A percentile compares a stretch with the other conserved stretches of the same genome.
Conservation (phyloP, 2,888 invertebrate species). For the Pollenia angustigena region DNA sequence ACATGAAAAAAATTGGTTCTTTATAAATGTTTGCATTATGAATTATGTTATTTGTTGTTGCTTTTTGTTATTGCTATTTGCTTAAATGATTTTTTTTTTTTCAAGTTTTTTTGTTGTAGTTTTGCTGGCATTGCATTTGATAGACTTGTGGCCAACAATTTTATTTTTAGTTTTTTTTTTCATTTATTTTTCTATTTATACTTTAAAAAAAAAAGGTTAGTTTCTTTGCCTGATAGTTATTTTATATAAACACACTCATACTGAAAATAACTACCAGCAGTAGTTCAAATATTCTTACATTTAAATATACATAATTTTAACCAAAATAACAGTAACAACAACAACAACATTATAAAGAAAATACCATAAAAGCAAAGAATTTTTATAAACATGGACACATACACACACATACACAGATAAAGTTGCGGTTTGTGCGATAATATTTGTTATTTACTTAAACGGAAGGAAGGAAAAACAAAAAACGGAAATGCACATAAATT, state of each 20-base stretch:
- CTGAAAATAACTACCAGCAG: neutral
- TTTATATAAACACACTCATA: neutral
- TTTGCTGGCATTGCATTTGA: conserved; percentile 70
- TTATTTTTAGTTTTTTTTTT: conserved; percentile 2
- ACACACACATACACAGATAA: conserved; percentile 37
- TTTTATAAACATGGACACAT: conserved; percentile 22
- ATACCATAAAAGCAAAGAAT: conserved; percentile 35
- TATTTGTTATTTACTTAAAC: conserved; percentile 83
- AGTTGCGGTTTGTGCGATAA: conserved; percentile 79
- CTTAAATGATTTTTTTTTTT: conserved; percentile 50
- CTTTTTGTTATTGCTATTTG: conserved; percentile 32
- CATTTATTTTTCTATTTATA: conserved; percentile 17
- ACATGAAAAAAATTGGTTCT: conserved; percentile 46
- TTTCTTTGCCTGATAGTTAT: conserved; percentile 57
- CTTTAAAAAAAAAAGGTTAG: conserved; percentile 14
- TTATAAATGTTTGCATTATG: conserved; percentile 55
- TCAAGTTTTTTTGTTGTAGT: conserved; percentile 25
- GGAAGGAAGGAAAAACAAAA: conserved; percentile 80
- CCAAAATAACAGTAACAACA: neutral
- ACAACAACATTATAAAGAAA: conserved; percentile 46
- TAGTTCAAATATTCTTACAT: conserved; percentile 19
- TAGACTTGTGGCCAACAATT: conserved; percentile 70
- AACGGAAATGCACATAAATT: conserved; percentile 83
- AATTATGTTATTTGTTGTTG: conserved; percentile 43
- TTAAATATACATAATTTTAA: conserved; percentile 25